phyloP scores from a whole-genome alignment of 2,113 vertebrate genomes.

The Heterochromis multidens region DNA sequence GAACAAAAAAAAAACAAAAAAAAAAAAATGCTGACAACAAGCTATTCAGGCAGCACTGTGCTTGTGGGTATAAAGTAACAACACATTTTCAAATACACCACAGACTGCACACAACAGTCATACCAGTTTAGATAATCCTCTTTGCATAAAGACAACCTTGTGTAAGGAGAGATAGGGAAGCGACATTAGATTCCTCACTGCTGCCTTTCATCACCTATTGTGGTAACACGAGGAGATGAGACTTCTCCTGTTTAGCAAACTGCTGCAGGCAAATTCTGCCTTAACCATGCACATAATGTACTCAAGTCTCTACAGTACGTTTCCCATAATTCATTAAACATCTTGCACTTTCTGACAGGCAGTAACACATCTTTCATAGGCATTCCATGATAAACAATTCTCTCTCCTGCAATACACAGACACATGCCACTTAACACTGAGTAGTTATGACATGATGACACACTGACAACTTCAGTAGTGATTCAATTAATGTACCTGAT shows the following conservation, averaged over 20 bases:
- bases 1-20: neutral
- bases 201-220: conserved; percentile 9
- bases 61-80: neutral
- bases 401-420: neutral
- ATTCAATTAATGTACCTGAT: neutral
- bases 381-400: neutral
- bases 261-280: conserved; percentile 1
- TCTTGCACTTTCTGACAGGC: conserved; percentile 12
- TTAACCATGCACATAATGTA: neutral
- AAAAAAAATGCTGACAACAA: neutral
- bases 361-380: conserved; percentile 4
- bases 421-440: neutral
- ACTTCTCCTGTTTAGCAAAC: neutral
- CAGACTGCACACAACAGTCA: neutral
- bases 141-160: neutral
- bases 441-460: neutral
- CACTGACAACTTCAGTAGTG: neutral
- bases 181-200: neutral
- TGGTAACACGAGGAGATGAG: neutral
- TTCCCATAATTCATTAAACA: neutral
- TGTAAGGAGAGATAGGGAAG: neutral
- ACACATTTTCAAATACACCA: neutral
- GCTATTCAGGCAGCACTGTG: neutral
- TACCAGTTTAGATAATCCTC: neutral
- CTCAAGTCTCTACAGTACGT: conserved; percentile 15